Percentiles rank a stretch among this genome's conserved stretches.
Conservation (phyloP, 64 coral and sea anemone genomes). For the Porites lutea region DNA sequence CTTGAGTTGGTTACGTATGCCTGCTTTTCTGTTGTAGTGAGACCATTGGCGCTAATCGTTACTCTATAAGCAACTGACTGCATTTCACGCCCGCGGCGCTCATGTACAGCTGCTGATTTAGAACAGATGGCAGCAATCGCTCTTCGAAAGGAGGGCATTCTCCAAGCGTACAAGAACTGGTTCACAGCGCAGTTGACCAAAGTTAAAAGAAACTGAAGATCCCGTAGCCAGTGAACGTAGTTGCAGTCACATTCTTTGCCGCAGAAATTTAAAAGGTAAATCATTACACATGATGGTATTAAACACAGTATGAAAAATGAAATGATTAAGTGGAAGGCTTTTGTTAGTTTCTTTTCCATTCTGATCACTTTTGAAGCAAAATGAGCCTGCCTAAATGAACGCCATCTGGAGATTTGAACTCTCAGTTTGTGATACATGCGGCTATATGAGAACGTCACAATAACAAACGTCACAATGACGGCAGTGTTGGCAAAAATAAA, state of each 20-base stretch:
- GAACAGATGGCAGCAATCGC: slow-evolving; percentile 43
- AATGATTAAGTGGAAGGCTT: slow-evolving; percentile 82
- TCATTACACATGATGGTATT: slow-evolving; percentile 80
- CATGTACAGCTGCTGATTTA: background rate
- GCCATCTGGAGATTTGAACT: slow-evolving; percentile 74
- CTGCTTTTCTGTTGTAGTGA: background rate
- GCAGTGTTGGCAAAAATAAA: slow-evolving; percentile 90
- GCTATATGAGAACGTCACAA: slow-evolving; percentile 79
- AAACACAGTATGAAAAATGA: slow-evolving; percentile 80
- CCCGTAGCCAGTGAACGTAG: slow-evolving; percentile 89
- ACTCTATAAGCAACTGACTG: background rate
- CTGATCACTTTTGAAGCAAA: slow-evolving; percentile 62
- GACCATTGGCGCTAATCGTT: background rate
- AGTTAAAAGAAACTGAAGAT: slow-evolving; percentile 79
- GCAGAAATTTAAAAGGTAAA: slow-evolving; percentile 89
- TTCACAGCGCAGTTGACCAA: slow-evolving; percentile 86
- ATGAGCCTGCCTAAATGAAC: slow-evolving; percentile 41
- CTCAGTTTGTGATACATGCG: slow-evolving; percentile 80
- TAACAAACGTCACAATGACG: slow-evolving; percentile 52
- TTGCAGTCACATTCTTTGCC: slow-evolving; percentile 56
- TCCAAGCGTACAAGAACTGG: slow-evolving; percentile 93
- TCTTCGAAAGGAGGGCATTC: slow-evolving; percentile 80
- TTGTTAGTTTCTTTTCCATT: slow-evolving; percentile 73
- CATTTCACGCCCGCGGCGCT: background rate
- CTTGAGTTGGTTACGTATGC: background rate